Base-by-base conservation (phyloP, 2,113 vertebrate genomes). In the Forbesichthys agassizii region DNA sequence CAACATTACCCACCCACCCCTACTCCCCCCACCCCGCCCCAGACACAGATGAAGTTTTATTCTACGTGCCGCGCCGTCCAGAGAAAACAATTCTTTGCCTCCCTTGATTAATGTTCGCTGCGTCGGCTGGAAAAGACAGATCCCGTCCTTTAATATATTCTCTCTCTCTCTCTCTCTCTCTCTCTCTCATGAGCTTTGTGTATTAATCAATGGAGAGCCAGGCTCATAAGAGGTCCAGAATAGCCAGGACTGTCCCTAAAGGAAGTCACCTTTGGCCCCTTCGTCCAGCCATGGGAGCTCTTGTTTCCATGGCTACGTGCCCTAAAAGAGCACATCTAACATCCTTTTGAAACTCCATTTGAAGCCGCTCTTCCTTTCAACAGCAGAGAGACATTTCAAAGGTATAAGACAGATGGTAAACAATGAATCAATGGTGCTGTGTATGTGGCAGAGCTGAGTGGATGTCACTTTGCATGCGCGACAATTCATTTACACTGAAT, bases 11-110 rank as follows among this genome's bases (percentile, higher is more conserved):
- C 58, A 33, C 9, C 48, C 51, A 18, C 53, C 18, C 55, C n/a
- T 9, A 2, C 42, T 47, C 18, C 27, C 68, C 74, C 77, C 71
- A 16, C 66, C 59, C 82, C 53, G 74, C 70, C 73, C 80, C 59
- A 74, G 81, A 89, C 77, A 36, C 79, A 82, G 69, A 84, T 80
- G 57, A 85, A 75, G 80, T 89, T 88, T 86, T 88, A 78, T 88
- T 86, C 88, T 88, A 75, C 75, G 72, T 66, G 68, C 63, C 60
- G n/a, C 13, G 47, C 78, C 48, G 59, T 62, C 33, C 64, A 76
- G 74, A 77, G 73, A 88, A 87, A 87, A 88, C 79, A 85, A 85
- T 85, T 86, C 64, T 66, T 84, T 83, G 42, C 48, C 36, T 13
- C 13, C 56, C 11, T 69, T 86, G 84, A 89, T 87, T 75, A 89